A percentile compares a stretch with the other conserved stretches of the same genome.
Conservation (phyloP, 2,113 vertebrate genomes). For the Opisthocomus hoazin region DNA sequence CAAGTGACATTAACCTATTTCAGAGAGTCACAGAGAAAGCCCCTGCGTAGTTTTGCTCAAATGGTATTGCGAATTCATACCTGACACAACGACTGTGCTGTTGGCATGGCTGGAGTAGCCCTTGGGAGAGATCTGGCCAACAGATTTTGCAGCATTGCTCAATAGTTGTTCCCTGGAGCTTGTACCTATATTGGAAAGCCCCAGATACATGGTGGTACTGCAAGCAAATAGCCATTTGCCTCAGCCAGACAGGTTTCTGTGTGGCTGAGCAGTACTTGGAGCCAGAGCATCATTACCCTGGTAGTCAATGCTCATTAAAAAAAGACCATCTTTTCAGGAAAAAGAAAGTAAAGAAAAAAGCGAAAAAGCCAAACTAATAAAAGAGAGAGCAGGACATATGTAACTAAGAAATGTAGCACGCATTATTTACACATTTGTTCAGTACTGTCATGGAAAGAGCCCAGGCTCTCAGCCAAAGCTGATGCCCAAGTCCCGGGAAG, state of each 20-base stretch:
- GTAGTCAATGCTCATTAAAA: neutral
- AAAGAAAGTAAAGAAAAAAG: neutral
- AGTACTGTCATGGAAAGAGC: neutral
- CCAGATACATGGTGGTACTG: accelerated
- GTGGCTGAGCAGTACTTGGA: neutral
- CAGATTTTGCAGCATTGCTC: neutral
- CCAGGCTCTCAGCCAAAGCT: neutral
- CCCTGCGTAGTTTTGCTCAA: neutral
- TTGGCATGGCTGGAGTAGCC: neutral
- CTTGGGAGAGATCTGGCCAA: neutral
- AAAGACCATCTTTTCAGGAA: neutral
- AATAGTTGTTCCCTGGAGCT: neutral
- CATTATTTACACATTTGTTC: neutral
- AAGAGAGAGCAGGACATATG: neutral
- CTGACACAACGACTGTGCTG: neutral
- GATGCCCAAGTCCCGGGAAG: neutral
- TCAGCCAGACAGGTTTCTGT: neutral
- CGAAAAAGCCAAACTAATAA: neutral
- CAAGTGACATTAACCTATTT: neutral
- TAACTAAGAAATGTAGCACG: neutral
- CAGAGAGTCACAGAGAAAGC: neutral
- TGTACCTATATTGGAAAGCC: neutral
- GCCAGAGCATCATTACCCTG: neutral
- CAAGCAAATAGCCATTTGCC: neutral
- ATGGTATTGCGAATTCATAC: neutral